A percentile compares a stretch with the other conserved stretches of the same genome.
Evolutionary conservation across 2,113 vertebrate species (phyloP).

Genomic region (Podarcis raffonei): DNA sequence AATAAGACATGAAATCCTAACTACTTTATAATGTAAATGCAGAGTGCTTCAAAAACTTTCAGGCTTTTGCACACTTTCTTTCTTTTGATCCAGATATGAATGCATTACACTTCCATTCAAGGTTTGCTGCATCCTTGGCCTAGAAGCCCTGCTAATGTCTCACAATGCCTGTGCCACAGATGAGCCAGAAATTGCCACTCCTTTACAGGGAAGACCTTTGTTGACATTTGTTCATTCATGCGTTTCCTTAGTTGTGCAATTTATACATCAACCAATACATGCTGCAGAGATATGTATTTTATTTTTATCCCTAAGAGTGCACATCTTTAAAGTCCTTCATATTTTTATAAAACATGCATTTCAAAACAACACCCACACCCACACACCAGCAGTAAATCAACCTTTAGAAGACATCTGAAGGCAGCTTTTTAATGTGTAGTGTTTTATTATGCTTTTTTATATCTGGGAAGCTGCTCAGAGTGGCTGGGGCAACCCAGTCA

Average conservation of each 20-base stretch:
- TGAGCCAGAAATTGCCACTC: neutral
- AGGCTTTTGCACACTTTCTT: neutral
- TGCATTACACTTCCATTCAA: neutral
- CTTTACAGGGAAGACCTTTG: neutral
- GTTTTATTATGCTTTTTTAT: no score
- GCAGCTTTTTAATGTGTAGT: no score
- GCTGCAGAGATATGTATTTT: neutral
- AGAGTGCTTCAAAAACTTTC: neutral
- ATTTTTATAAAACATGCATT: neutral
- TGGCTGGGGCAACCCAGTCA: no score
- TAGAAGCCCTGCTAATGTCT: rapidly evolving
- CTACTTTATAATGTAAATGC: constrained; percentile 34
- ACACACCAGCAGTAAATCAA: no score
- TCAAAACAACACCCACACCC: neutral
- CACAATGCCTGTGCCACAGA: neutral
- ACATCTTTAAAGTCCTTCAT: neutral
- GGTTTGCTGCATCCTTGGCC: neutral
- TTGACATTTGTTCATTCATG: neutral
- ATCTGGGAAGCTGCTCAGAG: no score
- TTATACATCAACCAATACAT: neutral
- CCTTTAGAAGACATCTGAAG: no score
- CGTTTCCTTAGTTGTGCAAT: neutral
- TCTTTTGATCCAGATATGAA: neutral
- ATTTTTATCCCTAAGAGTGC: neutral
- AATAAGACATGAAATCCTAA: constrained; percentile 1